Evolutionary conservation across 2,113 vertebrate genomes (phyloP).

Genomic region (Poicephalus gulielmi): DNA sequence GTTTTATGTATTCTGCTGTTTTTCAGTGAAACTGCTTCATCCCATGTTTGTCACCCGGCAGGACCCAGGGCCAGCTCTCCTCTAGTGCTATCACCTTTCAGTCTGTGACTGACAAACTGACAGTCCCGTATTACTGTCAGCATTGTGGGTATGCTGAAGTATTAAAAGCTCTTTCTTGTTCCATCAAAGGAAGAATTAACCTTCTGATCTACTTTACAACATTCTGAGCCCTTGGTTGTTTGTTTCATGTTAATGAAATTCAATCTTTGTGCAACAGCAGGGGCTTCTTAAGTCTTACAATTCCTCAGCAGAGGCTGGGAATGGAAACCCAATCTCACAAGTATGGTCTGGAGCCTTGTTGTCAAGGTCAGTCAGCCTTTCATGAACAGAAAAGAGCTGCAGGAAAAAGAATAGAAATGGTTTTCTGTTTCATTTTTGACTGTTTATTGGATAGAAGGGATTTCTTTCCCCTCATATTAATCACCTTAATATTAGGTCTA

Average conservation of each 20-base stretch:
- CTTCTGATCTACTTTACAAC: conserved; percentile 50
- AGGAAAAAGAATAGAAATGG: background rate
- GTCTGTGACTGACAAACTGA: background rate
- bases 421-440: background rate
- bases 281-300: conserved; percentile 17
- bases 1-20: background rate
- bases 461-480: background rate
- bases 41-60: background rate
- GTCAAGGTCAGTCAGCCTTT: conserved; percentile 23
- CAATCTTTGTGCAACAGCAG: conserved; percentile 13
- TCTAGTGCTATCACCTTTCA: background rate
- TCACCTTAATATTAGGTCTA: background rate
- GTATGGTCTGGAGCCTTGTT: background rate
- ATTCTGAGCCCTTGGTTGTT: conserved; percentile 37
- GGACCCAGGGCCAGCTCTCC: background rate
- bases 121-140: background rate
- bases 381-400: background rate
- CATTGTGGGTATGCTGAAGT: background rate
- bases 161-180: conserved; percentile 41
- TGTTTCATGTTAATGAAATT: conserved; percentile 55
- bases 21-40: background rate
- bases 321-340: conserved; percentile 7
- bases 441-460: background rate
- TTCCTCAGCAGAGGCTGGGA: conserved; percentile 12
- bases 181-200: conserved; percentile 54